Evolutionary conservation across 1,140 invertebrate species (phyloP), one percentile per base, ranked within the genome.

Genomic region (Leptopilina boulardi): DNA sequence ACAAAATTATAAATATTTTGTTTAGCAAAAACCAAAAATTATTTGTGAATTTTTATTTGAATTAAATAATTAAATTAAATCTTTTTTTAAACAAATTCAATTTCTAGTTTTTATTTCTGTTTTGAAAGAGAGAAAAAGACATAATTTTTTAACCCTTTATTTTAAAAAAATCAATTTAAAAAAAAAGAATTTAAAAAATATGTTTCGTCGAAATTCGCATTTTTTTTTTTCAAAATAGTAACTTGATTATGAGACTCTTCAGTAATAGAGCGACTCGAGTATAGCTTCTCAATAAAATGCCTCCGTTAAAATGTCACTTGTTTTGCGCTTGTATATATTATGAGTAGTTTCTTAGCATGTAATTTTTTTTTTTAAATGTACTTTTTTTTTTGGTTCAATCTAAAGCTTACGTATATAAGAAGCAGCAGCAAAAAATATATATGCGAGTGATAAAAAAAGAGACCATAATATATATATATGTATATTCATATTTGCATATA

Each of bases 281-380:
- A n/a, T n/a, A 85, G 87, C 86, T 91, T 91, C 89, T 90, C 90
- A 91, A 90, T 91, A 91, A 91, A 90, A 90, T 90, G 89, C 90
- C 89, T 89, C 89, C 89, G 90, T 89, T 87, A 72, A 72, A 72
- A 73, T 81, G 80, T 79, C 77, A 77, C 77, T 76, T 81, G 70
- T 85, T 75, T 79, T 77, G 74, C 76, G 78, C 77, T 77, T 77
- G 71, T 75, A 73, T n/a, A n/a, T 54, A 75, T 77, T 51, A 47
- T 51, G 47, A 51, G 47, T 51, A 51, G 71, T 74, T 77, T 76
- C 59, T 76, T 80, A 80, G 71, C 54, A 47, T 82, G 74, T 78
- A 44, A 75, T 78, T 47, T 80, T 77, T 47, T 80, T 83, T 75
- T 86, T 84, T 88, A 83, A 87, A 87, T 38, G 34, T 38, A 38